Evolutionary conservation across 1,140 invertebrate genomes (phyloP), one percentile per base, ranked within the genome.

Genomic region (Zophobas atratus): DNA sequence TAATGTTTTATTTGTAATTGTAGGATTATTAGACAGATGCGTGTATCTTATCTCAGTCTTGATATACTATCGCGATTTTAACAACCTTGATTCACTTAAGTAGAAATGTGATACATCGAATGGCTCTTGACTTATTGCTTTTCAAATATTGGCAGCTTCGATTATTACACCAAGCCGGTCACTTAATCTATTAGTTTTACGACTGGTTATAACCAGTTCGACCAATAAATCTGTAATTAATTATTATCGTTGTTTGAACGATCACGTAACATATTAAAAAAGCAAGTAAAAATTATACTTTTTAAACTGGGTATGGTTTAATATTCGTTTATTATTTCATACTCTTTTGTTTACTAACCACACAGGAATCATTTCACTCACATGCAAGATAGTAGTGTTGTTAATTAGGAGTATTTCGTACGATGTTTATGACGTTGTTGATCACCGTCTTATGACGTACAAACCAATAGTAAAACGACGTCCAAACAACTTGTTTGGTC

Each of bases 181-280:
- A 3, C 8, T 67, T 67, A 51, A 51, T 67, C 39, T 67, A 43
- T 46, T 67, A 46, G 38, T 43, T 41, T 67, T 67, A 46, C 32
- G 43, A n/a, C 71, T 41, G 36, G 71, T 36, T 73, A 73, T n/a
- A 73, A 56, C 71, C 6, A 73, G 71, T 73, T 73, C 55, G 34
- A 32, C 55, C 41, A 73, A 73, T 73, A 55, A 56, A 73, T 73
- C 49, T 43, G 38, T 41, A 39, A 73, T 73, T 73, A 36, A 73
- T 73, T 73, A 32, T 73, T 41, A 73, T 73, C 56, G 71, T 67
- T 67, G 60, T 43, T 67, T 67, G 60, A 32, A 32, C 20, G 6
- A 43, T 33, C 60, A 5, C 39, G 39, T 4, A 67, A 67, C 39
- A 67, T 41, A 41, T 41, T 46, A 46, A 46, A 46, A 46, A 46